Base-by-base conservation (phyloP, 1,140 invertebrate genomes). In the Drosophila dunni region DNA sequence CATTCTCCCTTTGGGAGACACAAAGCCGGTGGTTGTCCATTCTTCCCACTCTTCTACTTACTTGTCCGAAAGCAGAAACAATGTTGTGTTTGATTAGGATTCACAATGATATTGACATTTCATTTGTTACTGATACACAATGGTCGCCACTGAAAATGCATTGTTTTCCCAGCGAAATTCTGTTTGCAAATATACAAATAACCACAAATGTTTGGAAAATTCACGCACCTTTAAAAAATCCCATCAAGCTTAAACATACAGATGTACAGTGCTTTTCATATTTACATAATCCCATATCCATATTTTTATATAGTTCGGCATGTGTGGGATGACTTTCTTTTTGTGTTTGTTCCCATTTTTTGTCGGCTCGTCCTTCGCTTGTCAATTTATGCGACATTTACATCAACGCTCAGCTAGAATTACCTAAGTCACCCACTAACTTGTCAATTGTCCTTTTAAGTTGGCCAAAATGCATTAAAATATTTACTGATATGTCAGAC, bases 201-300 rank as follows among this genome's bases (percentile, higher is more conserved):
- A 11, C 5, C 11, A 33, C 7, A 2, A 17, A 6, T 17, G 20
- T 40, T 51, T 42, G 17, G 5, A 42, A 63, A 42, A 63, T 46
- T 62, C 29, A 34, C 34, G 36, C 45, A 20, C 24, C 34, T 33
- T 38, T 60, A 54, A 17, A 56, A 73, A 73, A 73, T 68, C 64
- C 64, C 48, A 61, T 73, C 56, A 68, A 34, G 48, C 48, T 29
- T 73, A 68, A 73, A 60, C 33, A 72, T 62, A 71, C 74, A 76
- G 29, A 44, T 46, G 51, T 15, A 46, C 50, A 36, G 33, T 60
- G 36, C n/a, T 51, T 58, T 48, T 57, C 38, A 60, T 75, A 71
- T 71, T 69, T 71, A 56, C 61, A 51, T 57, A 53, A 44, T 34
- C 38, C 44, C 29, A 54, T 36, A 15, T 51, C 9, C 50, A 71